phyloP scores from a whole-genome alignment of 2,888 invertebrate species.

The Nasonovia ribisnigri region DNA sequence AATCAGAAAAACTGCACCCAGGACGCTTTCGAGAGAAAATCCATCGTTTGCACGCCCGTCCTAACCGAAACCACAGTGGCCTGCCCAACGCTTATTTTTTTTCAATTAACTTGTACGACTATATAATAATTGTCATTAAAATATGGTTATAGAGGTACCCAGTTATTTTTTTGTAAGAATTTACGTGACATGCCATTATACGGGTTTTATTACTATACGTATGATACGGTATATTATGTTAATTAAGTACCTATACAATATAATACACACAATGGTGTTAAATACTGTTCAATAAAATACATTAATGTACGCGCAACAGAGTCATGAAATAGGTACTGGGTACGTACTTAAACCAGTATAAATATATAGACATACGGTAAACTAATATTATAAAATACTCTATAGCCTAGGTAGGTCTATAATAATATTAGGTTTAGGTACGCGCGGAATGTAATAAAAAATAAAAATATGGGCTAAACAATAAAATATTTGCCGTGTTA shows the following conservation, averaged over 20 bases:
- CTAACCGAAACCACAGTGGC: not conserved
- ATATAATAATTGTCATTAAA: not conserved
- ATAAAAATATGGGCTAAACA: not conserved
- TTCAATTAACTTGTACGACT: not conserved
- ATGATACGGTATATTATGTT: conserved; percentile 17
- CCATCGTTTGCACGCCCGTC: not conserved
- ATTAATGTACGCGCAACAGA: not conserved
- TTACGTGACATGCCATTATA: not conserved
- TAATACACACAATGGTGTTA: not conserved
- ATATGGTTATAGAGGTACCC: not conserved
- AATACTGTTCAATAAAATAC: not conserved
- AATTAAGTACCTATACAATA: not conserved
- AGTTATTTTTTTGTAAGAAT: not conserved
- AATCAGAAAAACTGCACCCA: not conserved
- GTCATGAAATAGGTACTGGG: not conserved
- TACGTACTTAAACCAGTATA: not conserved
- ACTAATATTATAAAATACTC: not conserved
- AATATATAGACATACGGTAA: not conserved
- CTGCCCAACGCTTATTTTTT: not conserved
- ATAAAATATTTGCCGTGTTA: not conserved
- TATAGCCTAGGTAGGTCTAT: not conserved
- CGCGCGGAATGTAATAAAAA: not conserved
- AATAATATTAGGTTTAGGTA: not conserved
- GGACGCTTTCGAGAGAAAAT: not conserved
- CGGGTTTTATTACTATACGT: conserved; percentile 20